These are phyloP conservation scores for Brachionus calyciflorus DNA, from an alignment of 1,140 invertebrate genomes.

Conservation along the genomic window DNA sequence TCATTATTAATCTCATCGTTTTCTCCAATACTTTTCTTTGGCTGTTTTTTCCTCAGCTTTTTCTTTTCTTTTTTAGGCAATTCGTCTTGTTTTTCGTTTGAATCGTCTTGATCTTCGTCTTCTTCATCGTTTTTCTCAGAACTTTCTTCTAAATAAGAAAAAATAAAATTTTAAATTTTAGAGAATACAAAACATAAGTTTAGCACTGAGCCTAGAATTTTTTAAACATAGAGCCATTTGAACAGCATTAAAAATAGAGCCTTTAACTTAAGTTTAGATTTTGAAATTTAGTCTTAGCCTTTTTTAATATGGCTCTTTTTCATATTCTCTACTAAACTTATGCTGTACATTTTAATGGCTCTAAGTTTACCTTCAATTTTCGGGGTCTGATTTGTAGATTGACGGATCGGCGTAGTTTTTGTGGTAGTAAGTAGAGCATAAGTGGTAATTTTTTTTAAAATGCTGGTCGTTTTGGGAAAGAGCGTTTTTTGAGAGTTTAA, in stretches of 20 bases:
- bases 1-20: neutral
- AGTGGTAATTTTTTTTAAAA: neutral
- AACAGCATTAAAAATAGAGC: neutral
- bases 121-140: constrained; percentile 12
- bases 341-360: constrained; percentile 21
- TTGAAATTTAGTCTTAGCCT: too few relatives aligned
- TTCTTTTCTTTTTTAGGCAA: neutral
- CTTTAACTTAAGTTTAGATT: too few relatives aligned
- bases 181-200: neutral
- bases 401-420: too few relatives aligned
- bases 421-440: neutral
- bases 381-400: too few relatives aligned
- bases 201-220: constrained; percentile 5
- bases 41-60: neutral
- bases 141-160: neutral
- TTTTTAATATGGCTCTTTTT: constrained; percentile 26
- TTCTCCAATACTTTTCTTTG: neutral
- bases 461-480: neutral
- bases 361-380: constrained; percentile 27
- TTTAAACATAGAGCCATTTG: constrained; percentile 35
- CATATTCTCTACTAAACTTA: neutral
- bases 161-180: neutral
- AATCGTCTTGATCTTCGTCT: neutral
- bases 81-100: neutral
- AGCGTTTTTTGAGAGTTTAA: neutral